Evolutionary conservation across 2,113 vertebrate species (phyloP), one percentile per base, ranked within the genome.

Genomic region (Murina feae): DNA sequence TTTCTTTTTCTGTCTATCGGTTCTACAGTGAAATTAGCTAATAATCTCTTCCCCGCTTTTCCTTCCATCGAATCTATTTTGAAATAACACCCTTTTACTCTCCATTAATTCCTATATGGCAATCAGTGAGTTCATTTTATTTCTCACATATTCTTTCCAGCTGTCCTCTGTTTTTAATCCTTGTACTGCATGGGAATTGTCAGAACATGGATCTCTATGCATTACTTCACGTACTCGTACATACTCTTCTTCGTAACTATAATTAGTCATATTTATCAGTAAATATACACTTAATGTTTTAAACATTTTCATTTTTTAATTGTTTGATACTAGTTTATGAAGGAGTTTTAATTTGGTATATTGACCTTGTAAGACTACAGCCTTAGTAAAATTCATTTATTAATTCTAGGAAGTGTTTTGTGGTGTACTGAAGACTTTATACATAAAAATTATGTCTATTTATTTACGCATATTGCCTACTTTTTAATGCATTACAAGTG

Each of bases 211-310:
- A 88, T 14, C 23, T 66, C n/a, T 81, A 87, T 6, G 18, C 32
- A 60, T 39, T 39, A 17, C 75, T 5, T 82, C 87, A 53, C 1
- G 5, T 32, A 60, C 25, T 88, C 3, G 55, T 74, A 30, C 14
- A 42, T 72, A n/a, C 4, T 79, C 39, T 78, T 18, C 44, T 25
- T 91, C 78, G 18, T 63, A 84, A 53, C 35, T 47, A 5, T 76
- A 92, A 86, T 83, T 87, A 75, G 20, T 79, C 58, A 90, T 37
- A 75, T 89, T 76, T 93, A 91, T 68, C 49, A 93, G 55, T 71
- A 69, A 72, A 28, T 85, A 80, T 6, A 11, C 25, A 90, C 20
- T 51, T 69, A 68, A 63, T 74, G 12, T 78, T 83, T 87, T 32
- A 18, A 5, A 80, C 35, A 30, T 11, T 37, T 58, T 42, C 37